Evolutionary conservation across 2,113 vertebrate genomes (phyloP), one percentile per base, ranked within the genome.

Genomic region (Forbesichthys agassizii): DNA sequence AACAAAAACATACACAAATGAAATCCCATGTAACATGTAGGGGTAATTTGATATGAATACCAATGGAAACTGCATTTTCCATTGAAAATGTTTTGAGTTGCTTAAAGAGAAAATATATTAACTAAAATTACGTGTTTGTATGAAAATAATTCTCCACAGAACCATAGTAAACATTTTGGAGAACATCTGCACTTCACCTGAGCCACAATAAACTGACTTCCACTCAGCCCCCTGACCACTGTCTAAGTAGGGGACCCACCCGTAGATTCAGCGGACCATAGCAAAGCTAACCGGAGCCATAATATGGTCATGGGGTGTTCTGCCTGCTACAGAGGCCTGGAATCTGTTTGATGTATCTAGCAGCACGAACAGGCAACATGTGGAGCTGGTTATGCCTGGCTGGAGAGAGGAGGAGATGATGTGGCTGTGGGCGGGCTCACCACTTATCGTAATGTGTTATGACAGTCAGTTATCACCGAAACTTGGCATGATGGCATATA

Each of bases 341-440:
- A 79, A 74, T 84, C 68, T 59, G 51, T 75, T 74, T 79, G 71
- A 84, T 71, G 84, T 61, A 33, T 42, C 47, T 9, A 53, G 36
- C 10, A 13, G 66, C 36, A 18, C 16, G 61, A 70, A 65, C 12
- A 16, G 52, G 13, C 7, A 61, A 62, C 80, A 80, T 68, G 12
- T 84, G 81, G 83, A 46, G 48, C 18, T 68, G 33, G 74, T 88
- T 83, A 81, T 9, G 48, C 14, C 48, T 56, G 13, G 68, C 49
- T 16, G 65, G 46, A 46, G 49, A 54, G 18, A 27, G 55, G 27
- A 27, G 58, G 20, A 1, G 55, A 48, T 55, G 16, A 13, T 59
- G 63, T 33, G 62, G 33, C 11, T 20, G 66, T 62, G 60, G 36
- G 66, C 51, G 60, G 4, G 16, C 48, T 11, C 46, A 10, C 33